phyloP scores from a whole-genome alignment of 1,140 invertebrate species.

The Pseudomyrmex concolor region DNA sequence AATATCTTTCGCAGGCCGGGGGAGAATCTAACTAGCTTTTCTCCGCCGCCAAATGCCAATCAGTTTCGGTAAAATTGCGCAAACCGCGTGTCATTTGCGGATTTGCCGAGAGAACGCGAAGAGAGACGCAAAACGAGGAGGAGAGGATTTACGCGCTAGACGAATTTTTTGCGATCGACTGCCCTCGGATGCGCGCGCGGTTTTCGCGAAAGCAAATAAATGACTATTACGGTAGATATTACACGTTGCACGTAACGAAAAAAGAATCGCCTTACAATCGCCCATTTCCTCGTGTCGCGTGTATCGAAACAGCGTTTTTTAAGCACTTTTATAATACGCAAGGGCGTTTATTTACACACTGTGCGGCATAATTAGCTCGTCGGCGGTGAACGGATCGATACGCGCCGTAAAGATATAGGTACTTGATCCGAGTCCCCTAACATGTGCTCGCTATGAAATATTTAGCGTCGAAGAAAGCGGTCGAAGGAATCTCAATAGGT shows the following conservation, averaged over 20 bases:
- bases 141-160: not conserved
- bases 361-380: conserved; percentile 26
- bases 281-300: not conserved
- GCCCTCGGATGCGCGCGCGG: not conserved
- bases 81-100: not conserved
- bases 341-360: conserved; percentile 40
- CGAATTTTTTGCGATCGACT: not conserved
- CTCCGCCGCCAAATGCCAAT: not conserved
- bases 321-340: conserved; percentile 33
- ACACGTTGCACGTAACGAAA: not conserved
- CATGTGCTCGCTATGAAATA: conserved; percentile 13
- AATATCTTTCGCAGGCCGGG: conserved; percentile 16
- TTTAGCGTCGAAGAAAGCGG: not conserved
- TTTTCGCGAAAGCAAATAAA: not conserved
- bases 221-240: not conserved
- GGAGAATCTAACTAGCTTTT: not conserved
- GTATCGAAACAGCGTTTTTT: conserved; percentile 25
- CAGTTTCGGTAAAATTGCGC: not conserved
- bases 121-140: not conserved
- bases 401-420: conserved; percentile 16
- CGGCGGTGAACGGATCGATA: not conserved
- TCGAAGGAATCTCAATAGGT: not conserved
- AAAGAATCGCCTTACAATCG: not conserved
- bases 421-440: not conserved
- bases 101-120: too few relatives aligned